Conservation (phyloP, 2,888 invertebrate genomes). For the Odontothrips loti region DNA sequence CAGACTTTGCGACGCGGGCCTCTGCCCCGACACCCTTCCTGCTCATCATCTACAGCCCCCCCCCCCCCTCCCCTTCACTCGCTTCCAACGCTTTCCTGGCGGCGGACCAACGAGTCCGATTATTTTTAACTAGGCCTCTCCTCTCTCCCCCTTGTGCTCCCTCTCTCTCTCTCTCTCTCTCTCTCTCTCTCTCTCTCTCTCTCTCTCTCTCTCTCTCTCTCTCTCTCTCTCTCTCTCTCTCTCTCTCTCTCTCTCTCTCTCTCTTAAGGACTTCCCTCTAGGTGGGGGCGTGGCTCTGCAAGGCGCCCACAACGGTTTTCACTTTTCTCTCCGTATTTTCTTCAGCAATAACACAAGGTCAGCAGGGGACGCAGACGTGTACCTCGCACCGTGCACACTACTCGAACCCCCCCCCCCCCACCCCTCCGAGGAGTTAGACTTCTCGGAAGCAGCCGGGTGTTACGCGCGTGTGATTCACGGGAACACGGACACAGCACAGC, state of each 20-base stretch:
- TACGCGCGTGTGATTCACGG: too few species aligned
- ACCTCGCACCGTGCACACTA: too few species aligned
- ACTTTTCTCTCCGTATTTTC: too few species aligned
- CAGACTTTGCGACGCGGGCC: neutral
- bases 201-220: neutral
- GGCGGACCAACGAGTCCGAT: neutral
- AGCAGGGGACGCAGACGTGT: too few species aligned
- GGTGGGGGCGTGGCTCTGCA: too few species aligned
- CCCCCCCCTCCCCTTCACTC: neutral
- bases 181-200: neutral
- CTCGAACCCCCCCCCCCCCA: too few species aligned
- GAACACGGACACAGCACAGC: too few species aligned
- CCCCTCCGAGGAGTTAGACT: too few species aligned
- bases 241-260: slow-evolving; percentile 26
- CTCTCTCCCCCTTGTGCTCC: neutral
- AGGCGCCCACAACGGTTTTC: too few species aligned
- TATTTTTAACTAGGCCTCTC: neutral
- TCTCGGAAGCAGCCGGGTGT: too few species aligned
- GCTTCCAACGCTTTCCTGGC: neutral
- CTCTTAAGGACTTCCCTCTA: neutral
- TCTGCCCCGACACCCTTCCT: too few species aligned
- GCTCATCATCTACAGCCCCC: neutral
- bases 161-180: neutral
- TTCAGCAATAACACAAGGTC: too few species aligned
- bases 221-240: neutral